Evolutionary conservation across 2,888 invertebrate genomes (phyloP).

Genomic region (Cryptocheilus praepositus): DNA sequence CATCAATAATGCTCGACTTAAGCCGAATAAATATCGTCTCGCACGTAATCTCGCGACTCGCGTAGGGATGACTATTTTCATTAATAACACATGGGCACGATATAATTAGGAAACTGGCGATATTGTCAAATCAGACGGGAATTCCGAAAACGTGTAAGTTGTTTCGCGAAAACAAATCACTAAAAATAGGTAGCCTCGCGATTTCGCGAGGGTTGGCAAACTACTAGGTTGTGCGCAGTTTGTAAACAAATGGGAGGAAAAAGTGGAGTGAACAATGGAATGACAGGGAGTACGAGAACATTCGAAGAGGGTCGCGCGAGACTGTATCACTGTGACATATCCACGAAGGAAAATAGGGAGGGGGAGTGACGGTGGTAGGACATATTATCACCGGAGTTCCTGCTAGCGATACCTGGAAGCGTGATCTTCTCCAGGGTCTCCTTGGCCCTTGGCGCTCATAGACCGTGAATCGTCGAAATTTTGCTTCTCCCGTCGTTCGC

Average conservation of each 20-base stretch:
- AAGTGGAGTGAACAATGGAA: neutral
- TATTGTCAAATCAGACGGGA: constrained; percentile 27
- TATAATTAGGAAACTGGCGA: constrained; percentile 26
- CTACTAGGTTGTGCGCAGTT: constrained; percentile 26
- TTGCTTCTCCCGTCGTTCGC: constrained; percentile 44
- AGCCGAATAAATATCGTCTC: no score
- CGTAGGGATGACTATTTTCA: constrained; percentile 23
- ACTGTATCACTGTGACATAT: neutral
- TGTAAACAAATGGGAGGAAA: neutral
- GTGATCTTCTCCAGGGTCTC: constrained; percentile 73
- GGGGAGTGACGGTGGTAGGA: neutral
- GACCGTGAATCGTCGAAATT: constrained; percentile 67
- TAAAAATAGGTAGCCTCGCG: constrained; percentile 42
- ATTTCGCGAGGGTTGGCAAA: constrained; percentile 20
- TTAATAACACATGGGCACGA: constrained; percentile 39
- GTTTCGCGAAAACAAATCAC: constrained; percentile 51
- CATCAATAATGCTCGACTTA: no score
- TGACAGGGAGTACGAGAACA: neutral
- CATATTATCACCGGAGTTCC: constrained; percentile 12
- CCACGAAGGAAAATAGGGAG: neutral
- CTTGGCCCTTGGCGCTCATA: constrained; percentile 73
- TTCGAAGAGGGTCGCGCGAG: constrained; percentile 5
- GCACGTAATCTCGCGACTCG: neutral
- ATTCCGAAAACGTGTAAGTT: constrained; percentile 26
- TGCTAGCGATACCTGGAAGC: constrained; percentile 66